phyloP scores from a whole-genome alignment of 2,113 vertebrate genomes.

The Ceyx cyanopectus region DNA sequence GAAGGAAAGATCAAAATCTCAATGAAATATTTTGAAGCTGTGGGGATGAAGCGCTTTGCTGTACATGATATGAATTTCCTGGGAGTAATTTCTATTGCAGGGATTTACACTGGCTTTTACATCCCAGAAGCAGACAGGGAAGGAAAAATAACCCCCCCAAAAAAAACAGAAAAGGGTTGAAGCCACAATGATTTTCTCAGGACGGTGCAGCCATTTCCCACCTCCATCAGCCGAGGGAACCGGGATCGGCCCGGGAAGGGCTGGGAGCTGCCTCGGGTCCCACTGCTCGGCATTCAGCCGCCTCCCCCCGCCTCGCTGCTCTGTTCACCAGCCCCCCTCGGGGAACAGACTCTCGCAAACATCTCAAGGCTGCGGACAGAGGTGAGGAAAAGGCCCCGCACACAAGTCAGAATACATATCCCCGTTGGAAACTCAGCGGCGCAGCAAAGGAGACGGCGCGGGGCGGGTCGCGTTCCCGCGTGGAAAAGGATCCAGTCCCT shows the following conservation, averaged over 20 bases:
- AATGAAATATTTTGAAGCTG: slow-evolving; percentile 36
- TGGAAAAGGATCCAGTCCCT: rapidly evolving
- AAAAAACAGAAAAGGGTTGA: not conserved
- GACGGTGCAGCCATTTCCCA: not conserved
- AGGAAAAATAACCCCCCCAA: not conserved
- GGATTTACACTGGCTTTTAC: slow-evolving; percentile 8
- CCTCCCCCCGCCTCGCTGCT: rapidly evolving
- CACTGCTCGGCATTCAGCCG: rapidly evolving
- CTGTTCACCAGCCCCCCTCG: rapidly evolving
- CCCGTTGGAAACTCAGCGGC: not conserved
- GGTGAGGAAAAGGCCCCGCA: not conserved
- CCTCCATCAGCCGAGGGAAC: rapidly evolving
- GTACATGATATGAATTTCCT: slow-evolving; percentile 39
- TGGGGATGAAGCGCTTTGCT: not conserved
- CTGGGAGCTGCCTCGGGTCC: not conserved
- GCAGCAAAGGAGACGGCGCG: rapidly evolving
- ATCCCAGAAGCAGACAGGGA: not conserved
- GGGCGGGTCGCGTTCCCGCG: rapidly evolving
- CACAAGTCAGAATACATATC: rapidly evolving
- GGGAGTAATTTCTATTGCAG: not conserved
- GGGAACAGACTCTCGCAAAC: not conserved
- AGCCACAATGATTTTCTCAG: not conserved
- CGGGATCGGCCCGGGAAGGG: rapidly evolving
- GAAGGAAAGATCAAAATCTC: slow-evolving; percentile 67
- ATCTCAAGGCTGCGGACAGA: not conserved